Percentiles rank a stretch among this genome's conserved stretches.
Evolutionary conservation across 2,113 vertebrate genomes (phyloP).

Genomic region (Turnix velox): DNA sequence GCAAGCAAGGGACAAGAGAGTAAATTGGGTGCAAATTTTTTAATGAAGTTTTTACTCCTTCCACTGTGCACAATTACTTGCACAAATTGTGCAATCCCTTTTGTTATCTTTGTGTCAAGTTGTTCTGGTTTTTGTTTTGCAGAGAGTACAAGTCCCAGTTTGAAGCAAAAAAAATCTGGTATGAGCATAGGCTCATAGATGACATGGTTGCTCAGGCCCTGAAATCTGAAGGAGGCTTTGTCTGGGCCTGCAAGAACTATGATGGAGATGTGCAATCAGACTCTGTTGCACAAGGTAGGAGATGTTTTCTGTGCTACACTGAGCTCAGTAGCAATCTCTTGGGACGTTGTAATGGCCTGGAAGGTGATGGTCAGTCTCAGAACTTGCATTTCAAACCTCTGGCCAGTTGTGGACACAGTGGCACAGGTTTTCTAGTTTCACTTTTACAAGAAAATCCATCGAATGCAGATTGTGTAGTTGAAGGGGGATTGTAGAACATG

Average conservation of each 20-base stretch:
- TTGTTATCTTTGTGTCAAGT: not conserved
- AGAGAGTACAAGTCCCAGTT: conserved; percentile 90
- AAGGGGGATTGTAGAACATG: not conserved
- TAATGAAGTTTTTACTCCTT: not conserved
- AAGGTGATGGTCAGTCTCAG: not conserved
- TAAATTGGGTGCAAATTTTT: not conserved
- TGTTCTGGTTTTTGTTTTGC: not conserved
- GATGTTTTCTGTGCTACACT: not conserved
- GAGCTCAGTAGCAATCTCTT: not conserved
- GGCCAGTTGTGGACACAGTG: not conserved
- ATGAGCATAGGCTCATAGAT: conserved; percentile 96
- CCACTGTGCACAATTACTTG: not conserved
- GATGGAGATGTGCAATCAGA: conserved; percentile 99
- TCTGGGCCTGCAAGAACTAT: conserved; percentile 99
- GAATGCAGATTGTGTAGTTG: not conserved
- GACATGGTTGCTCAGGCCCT: conserved; percentile 98
- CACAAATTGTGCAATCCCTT: not conserved
- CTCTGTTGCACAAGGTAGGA: conserved; percentile 92
- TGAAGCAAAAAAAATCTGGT: conserved; percentile 93
- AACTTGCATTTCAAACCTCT: not conserved
- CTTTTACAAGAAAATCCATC: not conserved
- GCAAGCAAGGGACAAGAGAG: not conserved
- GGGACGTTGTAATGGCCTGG: not conserved
- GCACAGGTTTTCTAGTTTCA: not conserved
- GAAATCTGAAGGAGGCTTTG: conserved; percentile 98